Conservation (phyloP, 1,140 invertebrate species). For the Trinorchestia longiramus region DNA sequence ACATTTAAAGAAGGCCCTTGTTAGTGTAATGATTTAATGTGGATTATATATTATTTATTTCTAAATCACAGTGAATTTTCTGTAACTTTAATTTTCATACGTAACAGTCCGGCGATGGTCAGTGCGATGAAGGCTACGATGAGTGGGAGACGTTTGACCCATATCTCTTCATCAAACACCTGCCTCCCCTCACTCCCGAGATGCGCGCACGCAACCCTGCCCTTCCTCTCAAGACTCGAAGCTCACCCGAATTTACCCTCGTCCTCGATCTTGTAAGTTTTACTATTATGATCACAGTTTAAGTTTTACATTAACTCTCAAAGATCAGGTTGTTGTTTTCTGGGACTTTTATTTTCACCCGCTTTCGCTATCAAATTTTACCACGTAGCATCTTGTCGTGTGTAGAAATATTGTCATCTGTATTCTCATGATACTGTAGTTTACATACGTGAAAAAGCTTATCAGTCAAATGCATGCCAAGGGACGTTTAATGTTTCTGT, state of each 20-base stretch:
- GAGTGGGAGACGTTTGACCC: slow-evolving; percentile 67
- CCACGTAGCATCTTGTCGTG: neutral
- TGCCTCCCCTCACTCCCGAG: slow-evolving; percentile 89
- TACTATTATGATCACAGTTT: neutral
- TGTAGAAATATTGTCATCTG: too few relatives aligned
- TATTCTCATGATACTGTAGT: too few relatives aligned
- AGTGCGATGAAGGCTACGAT: slow-evolving; percentile 66
- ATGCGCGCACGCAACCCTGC: slow-evolving; percentile 89
- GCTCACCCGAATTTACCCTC: slow-evolving; percentile 93
- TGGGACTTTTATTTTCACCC: too few relatives aligned
- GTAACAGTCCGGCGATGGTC: slow-evolving; percentile 58
- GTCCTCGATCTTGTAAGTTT: slow-evolving; percentile 84
- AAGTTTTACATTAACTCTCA: neutral
- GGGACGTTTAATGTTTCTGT: too few relatives aligned
- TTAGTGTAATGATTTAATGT: neutral
- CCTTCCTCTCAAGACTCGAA: slow-evolving; percentile 91
- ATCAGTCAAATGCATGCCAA: too few relatives aligned
- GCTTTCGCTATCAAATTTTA: neutral
- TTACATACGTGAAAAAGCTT: too few relatives aligned
- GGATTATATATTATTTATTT: neutral
- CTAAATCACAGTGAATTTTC: neutral
- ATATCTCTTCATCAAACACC: slow-evolving; percentile 84
- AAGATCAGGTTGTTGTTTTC: too few relatives aligned
- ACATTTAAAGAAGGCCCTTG: neutral
- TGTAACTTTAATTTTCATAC: neutral